Conservation (phyloP, 2,888 invertebrate species). For the Augiades crinisus region DNA sequence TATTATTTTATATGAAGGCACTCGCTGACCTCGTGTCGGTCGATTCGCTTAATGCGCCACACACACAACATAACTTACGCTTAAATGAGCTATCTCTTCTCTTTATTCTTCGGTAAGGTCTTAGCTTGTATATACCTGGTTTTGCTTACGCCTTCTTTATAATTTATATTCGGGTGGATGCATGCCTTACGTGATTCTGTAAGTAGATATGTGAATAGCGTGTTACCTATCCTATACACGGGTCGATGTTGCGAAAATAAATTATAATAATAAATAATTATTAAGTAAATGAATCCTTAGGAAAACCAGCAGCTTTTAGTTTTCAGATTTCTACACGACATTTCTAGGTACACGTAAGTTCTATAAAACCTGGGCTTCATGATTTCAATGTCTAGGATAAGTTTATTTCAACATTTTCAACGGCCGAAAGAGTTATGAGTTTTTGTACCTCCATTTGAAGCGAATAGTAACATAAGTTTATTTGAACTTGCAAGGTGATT, state of each 20-base stretch:
- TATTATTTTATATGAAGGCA: constrained; percentile 33
- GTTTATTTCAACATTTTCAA: too few relatives aligned
- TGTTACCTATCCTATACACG: not conserved
- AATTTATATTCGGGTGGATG: constrained; percentile 25
- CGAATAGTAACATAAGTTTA: too few relatives aligned
- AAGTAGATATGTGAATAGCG: constrained; percentile 23
- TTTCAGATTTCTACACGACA: too few relatives aligned
- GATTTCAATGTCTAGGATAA: too few relatives aligned
- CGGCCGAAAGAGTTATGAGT: too few relatives aligned
- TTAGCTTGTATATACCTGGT: constrained; percentile 30
- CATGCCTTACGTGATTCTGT: constrained; percentile 35
- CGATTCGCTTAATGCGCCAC: constrained; percentile 32
- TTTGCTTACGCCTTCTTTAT: constrained; percentile 48
- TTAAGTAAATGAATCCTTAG: too few relatives aligned
- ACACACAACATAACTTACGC: constrained; percentile 33
- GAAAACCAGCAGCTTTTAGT: too few relatives aligned
- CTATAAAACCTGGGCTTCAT: too few relatives aligned
- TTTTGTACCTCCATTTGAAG: too few relatives aligned
- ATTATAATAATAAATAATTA: too few relatives aligned
- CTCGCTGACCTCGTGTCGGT: constrained; percentile 28
- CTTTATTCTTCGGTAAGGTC: constrained; percentile 28
- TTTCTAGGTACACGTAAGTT: too few relatives aligned
- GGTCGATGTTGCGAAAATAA: constrained; percentile 17
- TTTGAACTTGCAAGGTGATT: too few relatives aligned
- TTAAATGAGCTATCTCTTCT: constrained; percentile 27